Conservation (phyloP, 2,113 vertebrate genomes). For the Enhydra lutris region DNA sequence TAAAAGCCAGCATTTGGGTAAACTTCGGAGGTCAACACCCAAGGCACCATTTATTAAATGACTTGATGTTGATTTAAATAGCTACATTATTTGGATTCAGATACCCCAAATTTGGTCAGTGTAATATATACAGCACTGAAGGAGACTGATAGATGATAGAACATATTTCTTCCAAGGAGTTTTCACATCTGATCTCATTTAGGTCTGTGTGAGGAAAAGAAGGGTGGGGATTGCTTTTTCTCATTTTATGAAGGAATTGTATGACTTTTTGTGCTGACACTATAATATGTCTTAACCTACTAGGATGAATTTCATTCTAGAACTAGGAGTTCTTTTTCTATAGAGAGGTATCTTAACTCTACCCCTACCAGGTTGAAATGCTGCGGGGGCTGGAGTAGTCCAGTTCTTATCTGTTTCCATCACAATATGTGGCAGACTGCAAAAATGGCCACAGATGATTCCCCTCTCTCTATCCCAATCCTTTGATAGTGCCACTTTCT, state of each 20-base stretch:
- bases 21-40: neutral
- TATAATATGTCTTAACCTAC: neutral
- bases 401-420: neutral
- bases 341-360: neutral
- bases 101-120: neutral
- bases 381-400: neutral
- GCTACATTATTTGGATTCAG: neutral
- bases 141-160: neutral
- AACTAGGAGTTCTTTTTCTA: neutral
- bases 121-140: neutral
- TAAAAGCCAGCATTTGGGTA: neutral
- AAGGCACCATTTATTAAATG: neutral
- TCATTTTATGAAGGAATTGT: neutral
- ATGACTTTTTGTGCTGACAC: neutral
- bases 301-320: neutral
- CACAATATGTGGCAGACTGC: neutral
- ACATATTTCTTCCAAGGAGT: neutral
- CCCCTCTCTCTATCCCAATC: neutral
- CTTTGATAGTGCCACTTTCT: neutral
- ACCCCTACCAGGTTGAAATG: neutral
- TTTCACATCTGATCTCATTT: neutral
- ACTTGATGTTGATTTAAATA: neutral
- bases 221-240: neutral
- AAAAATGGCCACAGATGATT: neutral
- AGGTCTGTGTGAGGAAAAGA: neutral